phyloP scores from a whole-genome alignment of 2,113 vertebrate species.

The Vombatus ursinus region DNA sequence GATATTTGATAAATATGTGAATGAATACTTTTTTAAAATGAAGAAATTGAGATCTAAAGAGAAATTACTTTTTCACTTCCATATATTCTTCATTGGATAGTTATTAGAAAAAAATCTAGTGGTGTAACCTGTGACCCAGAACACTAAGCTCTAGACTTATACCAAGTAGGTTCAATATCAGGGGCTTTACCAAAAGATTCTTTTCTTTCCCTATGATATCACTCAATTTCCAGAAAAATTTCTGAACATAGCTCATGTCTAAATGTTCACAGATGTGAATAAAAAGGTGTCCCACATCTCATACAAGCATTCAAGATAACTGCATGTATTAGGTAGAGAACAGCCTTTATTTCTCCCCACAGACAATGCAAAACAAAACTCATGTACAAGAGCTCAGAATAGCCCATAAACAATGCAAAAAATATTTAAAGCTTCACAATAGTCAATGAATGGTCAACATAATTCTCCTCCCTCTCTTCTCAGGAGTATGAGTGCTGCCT shows the following conservation, averaged over 20 bases:
- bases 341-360: neutral
- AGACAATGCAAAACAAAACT: neutral
- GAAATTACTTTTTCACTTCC: conserved; percentile 19
- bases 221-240: neutral
- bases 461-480: neutral
- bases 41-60: neutral
- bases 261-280: neutral
- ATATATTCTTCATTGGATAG: neutral
- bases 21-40: neutral
- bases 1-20: neutral
- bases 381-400: neutral
- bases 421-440: neutral
- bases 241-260: neutral
- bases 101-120: conserved; percentile 21
- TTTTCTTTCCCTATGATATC: neutral
- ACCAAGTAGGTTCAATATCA: neutral
- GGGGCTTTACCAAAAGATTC: neutral
- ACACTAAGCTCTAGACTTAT: neutral
- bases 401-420: neutral
- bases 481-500: neutral
- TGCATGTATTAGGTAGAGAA: neutral
- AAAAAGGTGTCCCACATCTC: neutral
- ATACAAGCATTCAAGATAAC: neutral
- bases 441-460: neutral
- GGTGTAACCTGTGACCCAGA: neutral